phyloP scores from a whole-genome alignment of 2,797 vertebrate species.

The Lerista edwardsae region DNA sequence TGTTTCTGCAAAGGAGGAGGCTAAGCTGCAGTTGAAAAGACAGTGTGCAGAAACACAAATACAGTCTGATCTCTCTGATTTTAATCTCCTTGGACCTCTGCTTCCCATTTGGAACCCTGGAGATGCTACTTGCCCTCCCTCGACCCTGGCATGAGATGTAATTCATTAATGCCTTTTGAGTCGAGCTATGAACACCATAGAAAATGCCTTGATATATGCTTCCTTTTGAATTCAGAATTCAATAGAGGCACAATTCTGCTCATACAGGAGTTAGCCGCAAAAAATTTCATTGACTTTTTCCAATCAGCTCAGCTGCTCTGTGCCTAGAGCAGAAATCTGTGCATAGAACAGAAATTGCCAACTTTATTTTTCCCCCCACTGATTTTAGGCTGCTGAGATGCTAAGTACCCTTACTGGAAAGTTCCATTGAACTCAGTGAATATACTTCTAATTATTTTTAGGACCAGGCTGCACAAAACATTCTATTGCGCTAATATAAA shows the following conservation, averaged over 20 bases:
- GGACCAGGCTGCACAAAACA: background rate
- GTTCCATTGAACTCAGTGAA: background rate
- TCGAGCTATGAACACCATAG: background rate
- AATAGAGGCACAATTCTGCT: background rate
- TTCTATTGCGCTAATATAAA: background rate
- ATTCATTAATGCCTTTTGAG: constrained; percentile 23
- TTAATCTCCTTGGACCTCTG: background rate
- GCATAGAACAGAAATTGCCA: background rate
- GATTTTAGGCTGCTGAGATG: background rate
- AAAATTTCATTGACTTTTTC: background rate
- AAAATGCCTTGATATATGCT: constrained; percentile 27
- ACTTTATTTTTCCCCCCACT: background rate
- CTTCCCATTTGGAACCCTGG: constrained; percentile 14
- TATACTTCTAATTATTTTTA: background rate
- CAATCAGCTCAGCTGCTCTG: background rate
- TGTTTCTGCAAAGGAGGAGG: background rate
- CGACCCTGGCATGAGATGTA: constrained; percentile 9
- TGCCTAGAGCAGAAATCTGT: background rate
- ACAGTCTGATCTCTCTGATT: constrained; percentile 16
- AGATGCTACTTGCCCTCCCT: constrained; percentile 22
- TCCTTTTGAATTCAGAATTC: constrained; percentile 35
- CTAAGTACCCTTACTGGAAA: background rate
- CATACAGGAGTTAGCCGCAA: background rate
- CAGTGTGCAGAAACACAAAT: background rate
- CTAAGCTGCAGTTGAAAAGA: background rate